Evolutionary conservation across 1,140 invertebrate genomes (phyloP).

Genomic region (Cherax destructor): DNA sequence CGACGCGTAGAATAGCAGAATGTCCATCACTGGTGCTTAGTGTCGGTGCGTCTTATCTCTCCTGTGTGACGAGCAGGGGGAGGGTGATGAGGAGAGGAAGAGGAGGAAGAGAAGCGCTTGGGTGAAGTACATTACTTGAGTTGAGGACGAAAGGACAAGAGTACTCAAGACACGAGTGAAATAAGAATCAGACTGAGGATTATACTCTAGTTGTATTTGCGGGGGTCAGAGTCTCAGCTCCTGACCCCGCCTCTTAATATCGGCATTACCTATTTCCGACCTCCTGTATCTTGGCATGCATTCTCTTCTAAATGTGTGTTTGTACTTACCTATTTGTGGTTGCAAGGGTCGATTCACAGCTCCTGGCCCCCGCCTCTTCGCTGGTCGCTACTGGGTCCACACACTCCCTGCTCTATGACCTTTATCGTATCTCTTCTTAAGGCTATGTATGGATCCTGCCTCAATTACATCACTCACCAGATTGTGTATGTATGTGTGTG

Average conservation of each 20-base stretch:
- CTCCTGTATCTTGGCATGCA: too few species aligned
- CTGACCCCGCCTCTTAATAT: slow-evolving; percentile 38
- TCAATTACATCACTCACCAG: too few species aligned
- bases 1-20: slow-evolving; percentile 63
- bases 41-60: slow-evolving; percentile 66
- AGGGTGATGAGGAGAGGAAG: neutral
- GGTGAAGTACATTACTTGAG: neutral
- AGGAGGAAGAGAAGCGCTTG: neutral
- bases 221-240: neutral
- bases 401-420: too few species aligned
- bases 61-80: slow-evolving; percentile 45
- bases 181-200: neutral
- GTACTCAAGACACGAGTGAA: neutral
- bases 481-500: too few species aligned
- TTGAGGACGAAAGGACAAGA: neutral
- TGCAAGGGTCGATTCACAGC: too few species aligned
- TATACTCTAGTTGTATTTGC: neutral
- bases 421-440: too few species aligned
- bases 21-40: slow-evolving; percentile 67
- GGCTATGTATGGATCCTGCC: too few species aligned
- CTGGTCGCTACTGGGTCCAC: too few species aligned
- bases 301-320: too few species aligned
- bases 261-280: neutral
- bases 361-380: too few species aligned
- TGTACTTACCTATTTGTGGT: too few species aligned